Base-by-base conservation (phyloP, 2,888 invertebrate genomes). In the Brachycybe producta region DNA sequence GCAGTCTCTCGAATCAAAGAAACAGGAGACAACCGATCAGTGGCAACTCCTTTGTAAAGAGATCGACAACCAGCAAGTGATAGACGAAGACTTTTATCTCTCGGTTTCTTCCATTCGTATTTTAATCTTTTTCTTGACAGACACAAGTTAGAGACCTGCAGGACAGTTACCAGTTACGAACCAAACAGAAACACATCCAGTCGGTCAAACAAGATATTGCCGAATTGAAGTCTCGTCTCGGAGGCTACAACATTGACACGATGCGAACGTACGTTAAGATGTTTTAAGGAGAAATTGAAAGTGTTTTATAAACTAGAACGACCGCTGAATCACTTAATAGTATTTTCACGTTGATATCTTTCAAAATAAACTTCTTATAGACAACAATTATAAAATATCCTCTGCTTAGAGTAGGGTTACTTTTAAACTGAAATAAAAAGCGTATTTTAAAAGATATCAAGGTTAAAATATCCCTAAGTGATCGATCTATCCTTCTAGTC, bases 221-320 rank as follows among this genome's bases (percentile, higher is more conserved):
- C 1, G 40, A 40, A 17, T 40, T 48, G 40, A 48, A 40, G 28
- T 13, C 30, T 26, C 40, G 48, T n/a, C 40, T 48, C 26, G 48
- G 48, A n/a, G 48, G 40, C 3, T 27, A 40, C 17, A 40, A 48
- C 40, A 24, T 42, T 17, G 26, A 40, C 27, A 48, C 48, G 5
- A 27, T 48, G 21, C 21, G 19, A 40, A 40, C n/a, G 48, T 48
- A 48, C 38, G 24, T 26, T 3, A n/a, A 15, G 21, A 19, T 35
- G 17, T 21, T n/a, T n/a, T n/a, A n/a, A n/a, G n/a, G n/a, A n/a
- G n/a, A n/a, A n/a, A n/a, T n/a, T n/a, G n/a, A n/a, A n/a, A n/a
- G n/a, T n/a, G n/a, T n/a, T n/a, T n/a, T n/a, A n/a, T n/a, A n/a
- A n/a, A n/a, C n/a, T n/a, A n/a, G n/a, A n/a, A n/a, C n/a, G n/a